phyloP scores from a whole-genome alignment of 1,140 invertebrate species.

The Hirudo medicinalis region DNA sequence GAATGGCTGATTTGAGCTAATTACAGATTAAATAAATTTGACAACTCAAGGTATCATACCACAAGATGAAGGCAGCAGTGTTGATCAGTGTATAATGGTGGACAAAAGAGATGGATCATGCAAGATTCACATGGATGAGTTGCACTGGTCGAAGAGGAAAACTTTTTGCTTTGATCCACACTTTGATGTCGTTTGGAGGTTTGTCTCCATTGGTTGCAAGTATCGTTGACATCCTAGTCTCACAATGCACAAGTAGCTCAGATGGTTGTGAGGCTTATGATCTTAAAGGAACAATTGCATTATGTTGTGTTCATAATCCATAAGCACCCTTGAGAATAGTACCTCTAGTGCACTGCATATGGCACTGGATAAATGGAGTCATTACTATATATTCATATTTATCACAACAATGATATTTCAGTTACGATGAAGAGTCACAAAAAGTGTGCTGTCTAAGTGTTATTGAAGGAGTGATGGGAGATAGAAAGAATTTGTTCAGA shows the following conservation, averaged over 20 bases:
- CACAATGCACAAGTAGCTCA: too few relatives aligned
- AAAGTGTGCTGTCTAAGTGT: background rate
- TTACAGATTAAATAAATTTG: too few relatives aligned
- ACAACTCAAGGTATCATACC: too few relatives aligned
- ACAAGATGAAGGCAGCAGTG: background rate
- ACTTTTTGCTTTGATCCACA: conserved; percentile 70
- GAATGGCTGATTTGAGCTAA: background rate
- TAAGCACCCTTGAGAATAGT: too few relatives aligned
- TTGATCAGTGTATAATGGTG: conserved; percentile 58
- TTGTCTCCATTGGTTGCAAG: conserved; percentile 16
- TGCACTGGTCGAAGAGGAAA: conserved; percentile 47
- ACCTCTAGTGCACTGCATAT: too few relatives aligned
- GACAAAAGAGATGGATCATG: conserved; percentile 69
- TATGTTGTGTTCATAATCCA: too few relatives aligned
- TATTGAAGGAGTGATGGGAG: background rate
- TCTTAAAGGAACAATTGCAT: too few relatives aligned
- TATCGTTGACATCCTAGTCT: too few relatives aligned
- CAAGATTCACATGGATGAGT: conserved; percentile 59
- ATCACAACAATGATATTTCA: background rate
- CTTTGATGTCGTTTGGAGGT: conserved; percentile 50
- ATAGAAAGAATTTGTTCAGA: background rate
- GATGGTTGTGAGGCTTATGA: too few relatives aligned
- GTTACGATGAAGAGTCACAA: background rate
- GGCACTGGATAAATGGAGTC: too few relatives aligned
- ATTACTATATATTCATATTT: background rate